Conservation (phyloP, 2,888 invertebrate species). For the Zaprionus bogoriensis region DNA sequence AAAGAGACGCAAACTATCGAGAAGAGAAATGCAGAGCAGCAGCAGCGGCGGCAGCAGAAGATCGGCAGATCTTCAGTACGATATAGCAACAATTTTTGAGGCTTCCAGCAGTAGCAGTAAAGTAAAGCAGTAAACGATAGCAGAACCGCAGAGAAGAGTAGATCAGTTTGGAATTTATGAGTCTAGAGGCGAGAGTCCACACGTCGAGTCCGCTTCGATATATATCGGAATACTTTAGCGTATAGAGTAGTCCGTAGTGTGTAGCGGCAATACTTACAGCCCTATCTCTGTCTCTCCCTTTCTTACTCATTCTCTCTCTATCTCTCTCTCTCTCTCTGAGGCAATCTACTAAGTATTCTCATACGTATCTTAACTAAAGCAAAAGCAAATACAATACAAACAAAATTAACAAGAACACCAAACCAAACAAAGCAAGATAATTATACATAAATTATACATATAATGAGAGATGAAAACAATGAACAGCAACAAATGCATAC, state of each 20-base stretch:
- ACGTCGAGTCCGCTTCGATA: background rate
- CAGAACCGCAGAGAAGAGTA: constrained; percentile 4
- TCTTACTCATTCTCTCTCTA: constrained; percentile 7
- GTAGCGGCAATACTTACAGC: constrained; percentile 22
- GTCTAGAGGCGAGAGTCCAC: background rate
- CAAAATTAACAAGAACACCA: constrained; percentile 16
- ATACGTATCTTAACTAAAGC: constrained; percentile 28
- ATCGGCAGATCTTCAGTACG: constrained; percentile 34
- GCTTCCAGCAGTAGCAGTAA: constrained; percentile 60
- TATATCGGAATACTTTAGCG: constrained; percentile 5
- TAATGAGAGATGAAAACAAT: constrained; percentile 57
- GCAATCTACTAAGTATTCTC: constrained; percentile 29
- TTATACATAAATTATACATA: constrained; percentile 37
- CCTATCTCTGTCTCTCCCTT: constrained; percentile 9
- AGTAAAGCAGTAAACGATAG: background rate
- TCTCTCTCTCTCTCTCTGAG: constrained; percentile 1
- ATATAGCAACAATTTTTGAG: constrained; percentile 60
- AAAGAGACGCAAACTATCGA: constrained; percentile 1
- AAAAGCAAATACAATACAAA: constrained; percentile 9
- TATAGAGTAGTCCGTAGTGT: constrained; percentile 27
- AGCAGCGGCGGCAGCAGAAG: too few species aligned
- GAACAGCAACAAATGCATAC: constrained; percentile 58
- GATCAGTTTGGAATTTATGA: background rate
- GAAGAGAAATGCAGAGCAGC: background rate
- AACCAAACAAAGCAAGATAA: constrained; percentile 26